These are phyloP conservation scores for Sinosuthora webbiana DNA, from an alignment of 2,113 vertebrate species.

Conservation along the genomic window DNA sequence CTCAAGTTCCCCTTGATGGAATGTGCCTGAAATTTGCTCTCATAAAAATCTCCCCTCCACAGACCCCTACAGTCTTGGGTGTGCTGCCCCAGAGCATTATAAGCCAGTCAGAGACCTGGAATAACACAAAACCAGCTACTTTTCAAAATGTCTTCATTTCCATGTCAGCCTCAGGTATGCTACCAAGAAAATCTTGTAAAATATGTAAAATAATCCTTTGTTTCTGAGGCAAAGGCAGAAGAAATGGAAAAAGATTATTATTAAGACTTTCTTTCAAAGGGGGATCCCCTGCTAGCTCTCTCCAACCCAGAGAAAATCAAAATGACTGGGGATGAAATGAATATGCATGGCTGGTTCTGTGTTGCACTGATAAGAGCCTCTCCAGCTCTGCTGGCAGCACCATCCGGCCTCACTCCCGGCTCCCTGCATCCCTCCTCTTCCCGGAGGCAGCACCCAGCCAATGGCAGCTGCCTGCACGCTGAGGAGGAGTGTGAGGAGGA, in stretches of 20 bases:
- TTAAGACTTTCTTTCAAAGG: background rate
- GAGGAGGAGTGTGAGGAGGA: background rate
- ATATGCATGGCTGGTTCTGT: background rate
- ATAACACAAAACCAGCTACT: background rate
- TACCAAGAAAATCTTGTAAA: background rate
- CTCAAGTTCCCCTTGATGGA: background rate
- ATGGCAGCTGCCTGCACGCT: rapidly evolving
- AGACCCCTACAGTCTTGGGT: too few relatives aligned
- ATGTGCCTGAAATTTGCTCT: background rate
- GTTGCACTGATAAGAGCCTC: conserved; percentile 2
- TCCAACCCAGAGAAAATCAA: conserved; percentile 1
- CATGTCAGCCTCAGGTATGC: background rate
- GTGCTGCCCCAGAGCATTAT: background rate
- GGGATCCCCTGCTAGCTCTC: background rate
- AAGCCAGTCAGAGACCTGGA: background rate
- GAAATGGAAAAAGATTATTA: background rate
- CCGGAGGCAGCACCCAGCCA: background rate
- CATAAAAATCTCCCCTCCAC: background rate
- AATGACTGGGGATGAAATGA: conserved; percentile 3
- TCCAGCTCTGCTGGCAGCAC: background rate
- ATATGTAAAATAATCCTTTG: background rate
- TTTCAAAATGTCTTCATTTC: background rate
- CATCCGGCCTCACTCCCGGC: rapidly evolving
- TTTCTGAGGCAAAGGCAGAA: background rate
- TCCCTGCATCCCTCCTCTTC: background rate